These are phyloP conservation scores for Ommatoiulus sabulosus DNA, from an alignment of 2,888 invertebrate species.

Conservation along the genomic window DNA sequence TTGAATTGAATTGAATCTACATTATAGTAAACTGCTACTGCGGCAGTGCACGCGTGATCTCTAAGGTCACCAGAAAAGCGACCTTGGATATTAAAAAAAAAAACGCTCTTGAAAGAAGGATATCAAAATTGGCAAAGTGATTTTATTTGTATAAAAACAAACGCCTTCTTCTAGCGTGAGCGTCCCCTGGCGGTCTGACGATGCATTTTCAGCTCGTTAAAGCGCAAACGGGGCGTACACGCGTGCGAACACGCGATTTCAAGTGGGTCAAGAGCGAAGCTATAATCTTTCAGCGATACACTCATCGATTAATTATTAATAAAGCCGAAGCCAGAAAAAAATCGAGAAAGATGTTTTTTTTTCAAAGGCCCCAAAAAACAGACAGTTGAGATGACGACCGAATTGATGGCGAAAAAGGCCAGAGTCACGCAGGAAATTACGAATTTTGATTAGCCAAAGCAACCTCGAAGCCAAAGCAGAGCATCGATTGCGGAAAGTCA, in stretches of 20 bases:
- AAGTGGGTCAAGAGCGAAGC: neutral
- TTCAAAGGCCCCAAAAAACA: neutral
- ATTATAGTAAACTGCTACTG: too few species aligned
- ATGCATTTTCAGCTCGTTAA: neutral
- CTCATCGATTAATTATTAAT: slow-evolving; percentile 17
- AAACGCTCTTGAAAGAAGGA: too few species aligned
- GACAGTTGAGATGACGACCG: neutral
- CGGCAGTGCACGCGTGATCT: too few species aligned
- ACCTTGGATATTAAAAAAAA: too few species aligned
- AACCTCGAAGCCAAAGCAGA: neutral
- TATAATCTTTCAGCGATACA: neutral
- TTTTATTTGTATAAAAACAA: too few species aligned
- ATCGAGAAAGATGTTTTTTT: neutral
- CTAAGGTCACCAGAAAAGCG: too few species aligned
- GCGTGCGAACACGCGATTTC: neutral
- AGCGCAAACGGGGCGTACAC: neutral
- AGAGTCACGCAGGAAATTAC: neutral
- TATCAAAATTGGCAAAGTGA: too few species aligned
- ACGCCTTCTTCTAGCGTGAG: too few species aligned
- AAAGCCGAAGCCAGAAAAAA: neutral
- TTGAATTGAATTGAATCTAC: too few species aligned
- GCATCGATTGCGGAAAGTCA: neutral
- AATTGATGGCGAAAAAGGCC: neutral
- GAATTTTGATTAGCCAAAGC: neutral
- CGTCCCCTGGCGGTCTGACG: too few species aligned